Evolutionary conservation across 1,140 invertebrate species (phyloP), one percentile per base, ranked within the genome.

Genomic region (Scaptodrosophila lebanonensis): DNA sequence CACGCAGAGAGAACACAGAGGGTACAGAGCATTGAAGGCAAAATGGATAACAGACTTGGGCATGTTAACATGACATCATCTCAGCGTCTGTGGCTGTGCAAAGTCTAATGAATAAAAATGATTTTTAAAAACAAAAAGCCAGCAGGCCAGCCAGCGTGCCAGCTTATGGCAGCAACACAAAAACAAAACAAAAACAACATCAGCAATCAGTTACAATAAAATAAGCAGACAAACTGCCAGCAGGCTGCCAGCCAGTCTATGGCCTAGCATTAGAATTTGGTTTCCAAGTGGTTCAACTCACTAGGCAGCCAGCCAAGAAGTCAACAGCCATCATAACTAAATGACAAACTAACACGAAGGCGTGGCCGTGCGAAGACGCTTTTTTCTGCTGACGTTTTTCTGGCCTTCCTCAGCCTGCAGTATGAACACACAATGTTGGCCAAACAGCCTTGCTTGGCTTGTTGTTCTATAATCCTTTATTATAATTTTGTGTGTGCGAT

Each of bases 161-260:
- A 25, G 22, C 22, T 25, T 25, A 25, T 25, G 22, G 8, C 3
- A 25, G 22, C 22, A 8, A 8, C 22, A 25, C 8, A 25, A 32
- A 20, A 17, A n/a, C 9, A 7, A 9, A 32, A 49, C 38, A 49
- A 25, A 25, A 64, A 12, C 6, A 27, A 25, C 11, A 18, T 4
- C 9, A 15, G 9, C 11, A 4, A 18, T 22, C 30, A 38, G 54
- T 57, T 35, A 59, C 45, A 56, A 60, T 75, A 68, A 69, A 51
- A 47, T 75, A 65, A 29, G 32, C 29, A 45, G 45, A 50, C 50
- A n/a, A 39, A 15, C 22, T 32, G 16, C 22, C 53, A 79, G 58
- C 73, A 73, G 73, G 73, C 73, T 72, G 73, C 73, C 73, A 77
- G 73, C 73, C 73, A 77, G 73, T 77, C 73, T 79, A 71, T 66